phyloP scores from a whole-genome alignment of 2,113 vertebrate genomes.

The Varanus salvator region DNA sequence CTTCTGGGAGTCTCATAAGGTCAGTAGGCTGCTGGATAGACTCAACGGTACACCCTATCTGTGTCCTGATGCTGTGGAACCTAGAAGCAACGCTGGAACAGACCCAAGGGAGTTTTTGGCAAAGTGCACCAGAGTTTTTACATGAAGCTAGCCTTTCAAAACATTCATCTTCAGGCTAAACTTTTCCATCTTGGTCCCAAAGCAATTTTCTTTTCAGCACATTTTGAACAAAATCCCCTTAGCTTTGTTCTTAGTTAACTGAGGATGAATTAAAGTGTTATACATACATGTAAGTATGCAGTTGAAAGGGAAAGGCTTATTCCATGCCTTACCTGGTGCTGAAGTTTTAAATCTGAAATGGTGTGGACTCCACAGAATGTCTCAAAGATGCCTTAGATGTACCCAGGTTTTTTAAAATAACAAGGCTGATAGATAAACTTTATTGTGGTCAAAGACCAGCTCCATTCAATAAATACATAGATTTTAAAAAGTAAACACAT shows the following conservation, averaged over 20 bases:
- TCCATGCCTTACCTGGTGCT: slow-evolving; percentile 15
- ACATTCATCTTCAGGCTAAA: slow-evolving; percentile 50
- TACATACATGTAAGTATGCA: slow-evolving; percentile 1
- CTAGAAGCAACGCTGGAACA: slow-evolving; percentile 25
- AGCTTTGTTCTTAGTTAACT: slow-evolving; percentile 32
- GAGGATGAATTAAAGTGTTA: slow-evolving; percentile 15
- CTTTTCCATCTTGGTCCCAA: slow-evolving; percentile 60
- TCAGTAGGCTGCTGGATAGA: slow-evolving; percentile 51
- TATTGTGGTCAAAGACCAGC: too few species aligned
- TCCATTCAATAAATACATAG: too few species aligned
- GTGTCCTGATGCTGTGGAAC: slow-evolving; percentile 18
- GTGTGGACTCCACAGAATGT: slow-evolving; percentile 16
- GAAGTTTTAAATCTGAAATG: slow-evolving; percentile 11
- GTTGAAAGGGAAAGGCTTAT: slow-evolving; percentile 27
- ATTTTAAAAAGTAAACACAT: too few species aligned
- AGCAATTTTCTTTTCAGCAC: slow-evolving; percentile 38
- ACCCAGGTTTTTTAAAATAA: neutral
- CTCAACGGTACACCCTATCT: neutral
- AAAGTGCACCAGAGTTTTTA: slow-evolving; percentile 22
- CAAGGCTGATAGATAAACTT: too few species aligned
- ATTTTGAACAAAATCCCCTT: slow-evolving; percentile 31
- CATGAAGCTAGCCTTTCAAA: slow-evolving; percentile 54
- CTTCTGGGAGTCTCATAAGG: slow-evolving; percentile 14
- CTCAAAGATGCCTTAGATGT: neutral
- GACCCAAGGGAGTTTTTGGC: slow-evolving; percentile 53